Evolutionary conservation across 53 echinoderm and acorn worm species (phyloP).

Genomic region (Astropecten irregularis): DNA sequence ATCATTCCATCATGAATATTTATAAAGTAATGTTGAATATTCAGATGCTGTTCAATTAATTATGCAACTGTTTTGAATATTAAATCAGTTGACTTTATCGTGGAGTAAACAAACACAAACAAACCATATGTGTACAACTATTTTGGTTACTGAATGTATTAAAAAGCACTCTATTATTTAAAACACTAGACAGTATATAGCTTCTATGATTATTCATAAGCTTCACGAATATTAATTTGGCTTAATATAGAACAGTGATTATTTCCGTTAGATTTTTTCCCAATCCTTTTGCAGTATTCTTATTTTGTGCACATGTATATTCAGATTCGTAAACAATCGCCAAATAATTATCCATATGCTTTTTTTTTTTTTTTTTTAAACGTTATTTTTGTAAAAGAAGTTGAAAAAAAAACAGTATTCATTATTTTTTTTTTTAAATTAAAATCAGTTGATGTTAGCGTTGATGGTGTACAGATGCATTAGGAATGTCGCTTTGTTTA

Average conservation of each 20-base stretch:
- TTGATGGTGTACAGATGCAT: no score
- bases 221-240: slow-evolving; percentile 15
- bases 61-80: slow-evolving; percentile 2
- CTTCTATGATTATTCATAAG: background rate
- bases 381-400: slow-evolving; percentile 34
- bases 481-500: no score
- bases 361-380: background rate
- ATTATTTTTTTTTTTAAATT: background rate
- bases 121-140: no score
- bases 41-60: slow-evolving; percentile 7
- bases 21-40: slow-evolving; percentile 39
- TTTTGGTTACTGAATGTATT: no score
- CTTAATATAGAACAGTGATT: background rate
- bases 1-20: slow-evolving; percentile 53
- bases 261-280: background rate
- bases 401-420: slow-evolving; percentile 40
- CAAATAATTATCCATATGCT: background rate
- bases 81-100: background rate
- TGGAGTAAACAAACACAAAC: background rate
- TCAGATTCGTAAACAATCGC: slow-evolving; percentile 13
- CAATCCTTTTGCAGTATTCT: slow-evolving; percentile 16
- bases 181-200: background rate
- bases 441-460: no score
- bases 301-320: slow-evolving; percentile 39
- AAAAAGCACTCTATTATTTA: background rate